Conservation (phyloP, 2,113 vertebrate species). For the Perca schrenkii region DNA sequence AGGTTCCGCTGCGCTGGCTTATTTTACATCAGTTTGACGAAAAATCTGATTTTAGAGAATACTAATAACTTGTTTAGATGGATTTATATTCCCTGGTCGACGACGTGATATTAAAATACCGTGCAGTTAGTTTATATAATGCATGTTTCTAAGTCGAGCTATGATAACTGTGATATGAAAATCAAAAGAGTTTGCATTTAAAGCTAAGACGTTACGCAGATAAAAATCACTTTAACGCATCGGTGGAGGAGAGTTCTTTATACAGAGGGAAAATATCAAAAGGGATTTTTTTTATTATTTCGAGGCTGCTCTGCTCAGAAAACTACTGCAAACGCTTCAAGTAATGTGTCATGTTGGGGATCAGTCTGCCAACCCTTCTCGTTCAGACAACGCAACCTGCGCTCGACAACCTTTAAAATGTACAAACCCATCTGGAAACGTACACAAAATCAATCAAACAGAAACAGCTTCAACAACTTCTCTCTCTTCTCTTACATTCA, state of each 20-base stretch:
- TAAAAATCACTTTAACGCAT: not conserved
- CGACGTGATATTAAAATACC: not conserved
- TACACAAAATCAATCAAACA: not conserved
- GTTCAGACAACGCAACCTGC: not conserved
- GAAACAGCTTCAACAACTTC: rapidly evolving
- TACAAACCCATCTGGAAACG: slow-evolving; percentile 30
- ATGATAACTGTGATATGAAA: slow-evolving; percentile 1
- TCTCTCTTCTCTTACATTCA: not conserved
- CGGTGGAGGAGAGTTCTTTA: not conserved
- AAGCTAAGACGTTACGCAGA: slow-evolving; percentile 29
- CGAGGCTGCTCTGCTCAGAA: too few relatives aligned
- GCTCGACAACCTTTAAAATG: not conserved
- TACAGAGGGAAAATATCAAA: not conserved
- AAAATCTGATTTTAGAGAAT: not conserved
- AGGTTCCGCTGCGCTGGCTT: not conserved
- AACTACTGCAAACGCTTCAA: too few relatives aligned
- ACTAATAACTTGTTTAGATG: slow-evolving; percentile 8
- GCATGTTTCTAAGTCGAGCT: slow-evolving; percentile 25
- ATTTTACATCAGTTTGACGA: not conserved
- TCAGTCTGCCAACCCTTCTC: not conserved
- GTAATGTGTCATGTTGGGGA: too few relatives aligned
- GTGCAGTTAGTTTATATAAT: slow-evolving; percentile 35
- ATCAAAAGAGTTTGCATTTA: slow-evolving; percentile 25
- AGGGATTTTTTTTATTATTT: not conserved
- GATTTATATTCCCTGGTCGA: not conserved